Evolutionary conservation across 1,140 invertebrate genomes (phyloP).

Genomic region (Orchestia grillus): DNA sequence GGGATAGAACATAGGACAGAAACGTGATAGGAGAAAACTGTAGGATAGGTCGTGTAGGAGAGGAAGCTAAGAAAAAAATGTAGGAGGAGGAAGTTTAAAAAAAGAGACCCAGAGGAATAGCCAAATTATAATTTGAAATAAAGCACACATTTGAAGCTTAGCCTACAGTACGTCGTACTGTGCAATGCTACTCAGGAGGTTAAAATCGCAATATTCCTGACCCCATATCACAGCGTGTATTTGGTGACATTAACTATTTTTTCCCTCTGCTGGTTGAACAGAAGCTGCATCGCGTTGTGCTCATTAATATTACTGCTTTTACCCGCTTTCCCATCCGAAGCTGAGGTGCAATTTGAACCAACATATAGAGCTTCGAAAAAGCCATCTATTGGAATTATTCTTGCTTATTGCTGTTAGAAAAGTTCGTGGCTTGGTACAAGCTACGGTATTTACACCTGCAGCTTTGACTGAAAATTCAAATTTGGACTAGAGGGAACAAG

Average conservation of each 20-base stretch:
- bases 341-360: neutral
- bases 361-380: neutral
- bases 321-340: neutral
- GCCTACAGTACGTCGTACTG: neutral
- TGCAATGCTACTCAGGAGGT: too few species aligned
- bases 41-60: too few species aligned
- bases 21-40: too few species aligned
- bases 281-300: neutral
- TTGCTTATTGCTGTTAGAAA: neutral
- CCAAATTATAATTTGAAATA: neutral
- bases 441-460: neutral
- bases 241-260: neutral
- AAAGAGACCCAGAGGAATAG: too few species aligned
- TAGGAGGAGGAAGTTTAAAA: too few species aligned
- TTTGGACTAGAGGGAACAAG: neutral
- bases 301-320: neutral
- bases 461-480: neutral
- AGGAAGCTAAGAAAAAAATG: too few species aligned
- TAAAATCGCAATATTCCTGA: neutral
- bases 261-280: neutral
- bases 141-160: neutral
- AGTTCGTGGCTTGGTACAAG: neutral
- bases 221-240: neutral
- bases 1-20: too few species aligned
- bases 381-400: neutral